phyloP scores from a whole-genome alignment of 2,888 invertebrate genomes.

The Apamea anceps region DNA sequence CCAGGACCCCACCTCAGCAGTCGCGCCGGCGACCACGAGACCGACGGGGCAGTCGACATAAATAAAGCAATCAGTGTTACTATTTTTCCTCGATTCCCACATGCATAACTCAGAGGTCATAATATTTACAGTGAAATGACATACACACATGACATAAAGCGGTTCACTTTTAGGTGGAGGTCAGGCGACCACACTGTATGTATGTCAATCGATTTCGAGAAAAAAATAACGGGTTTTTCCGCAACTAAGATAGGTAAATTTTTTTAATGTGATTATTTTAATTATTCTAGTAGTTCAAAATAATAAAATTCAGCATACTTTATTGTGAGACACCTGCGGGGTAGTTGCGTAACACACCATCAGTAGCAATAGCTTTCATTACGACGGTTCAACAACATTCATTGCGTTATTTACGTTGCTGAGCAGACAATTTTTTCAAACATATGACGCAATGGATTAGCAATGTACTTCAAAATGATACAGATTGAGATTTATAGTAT shows the following conservation, averaged over 20 bases:
- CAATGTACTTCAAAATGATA: no score
- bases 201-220: conserved; percentile 74
- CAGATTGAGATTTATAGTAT: no score
- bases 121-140: conserved; percentile 38
- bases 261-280: neutral
- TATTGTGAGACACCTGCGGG: neutral
- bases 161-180: conserved; percentile 60
- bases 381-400: no score
- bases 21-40: no score
- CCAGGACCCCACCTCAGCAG: no score
- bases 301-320: neutral
- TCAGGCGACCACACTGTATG: conserved; percentile 52
- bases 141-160: conserved; percentile 35
- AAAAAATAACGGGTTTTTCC: conserved; percentile 67
- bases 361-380: no score
- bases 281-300: neutral
- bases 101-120: conserved; percentile 45
- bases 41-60: no score
- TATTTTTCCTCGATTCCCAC: conserved; percentile 32
- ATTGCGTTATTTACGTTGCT: no score
- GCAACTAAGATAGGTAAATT: conserved; percentile 34
- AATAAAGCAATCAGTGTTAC: neutral
- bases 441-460: no score
- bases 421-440: no score
- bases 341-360: no score